A percentile compares a stretch with the other conserved stretches of the same genome.
phyloP scores from a whole-genome alignment of 2,888 invertebrate genomes.

The Cerastis rubricosa region DNA sequence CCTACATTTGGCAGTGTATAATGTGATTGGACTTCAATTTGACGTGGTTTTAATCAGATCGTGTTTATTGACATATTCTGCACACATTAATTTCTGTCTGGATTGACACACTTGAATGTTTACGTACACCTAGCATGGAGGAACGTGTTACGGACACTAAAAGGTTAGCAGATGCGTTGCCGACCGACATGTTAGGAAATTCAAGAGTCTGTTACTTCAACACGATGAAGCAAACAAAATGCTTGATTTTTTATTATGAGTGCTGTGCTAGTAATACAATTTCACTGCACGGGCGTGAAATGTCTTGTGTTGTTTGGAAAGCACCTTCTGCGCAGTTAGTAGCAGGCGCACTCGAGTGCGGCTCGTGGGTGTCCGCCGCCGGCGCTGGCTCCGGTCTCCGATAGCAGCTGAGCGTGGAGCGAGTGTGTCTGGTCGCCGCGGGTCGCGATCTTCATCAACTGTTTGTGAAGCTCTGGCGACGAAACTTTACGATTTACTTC shows the following conservation, averaged over 20 bases:
- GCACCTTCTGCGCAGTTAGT: slow-evolving; percentile 2
- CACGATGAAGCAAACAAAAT: not conserved
- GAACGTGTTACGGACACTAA: not conserved
- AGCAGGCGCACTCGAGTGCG: not conserved
- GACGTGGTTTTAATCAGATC: not conserved
- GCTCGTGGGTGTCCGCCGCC: not conserved
- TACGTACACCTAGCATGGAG: not conserved
- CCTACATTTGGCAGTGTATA: not conserved
- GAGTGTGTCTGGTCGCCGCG: not conserved
- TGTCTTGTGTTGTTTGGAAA: not conserved
- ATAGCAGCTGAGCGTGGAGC: not conserved
- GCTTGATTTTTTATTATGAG: not conserved
- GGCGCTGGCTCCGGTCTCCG: not conserved
- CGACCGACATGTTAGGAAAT: not conserved
- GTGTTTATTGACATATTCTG: not conserved
- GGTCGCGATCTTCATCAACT: slow-evolving; percentile 18
- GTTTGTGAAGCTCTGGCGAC: not conserved
- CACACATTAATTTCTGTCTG: not conserved
- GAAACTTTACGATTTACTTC: slow-evolving; percentile 24
- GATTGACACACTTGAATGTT: not conserved
- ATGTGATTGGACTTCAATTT: not conserved
- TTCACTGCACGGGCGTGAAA: no score
- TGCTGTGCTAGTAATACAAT: not conserved
- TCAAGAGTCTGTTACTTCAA: not conserved
- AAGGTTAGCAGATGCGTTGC: not conserved